Evolutionary conservation across 1,140 invertebrate species (phyloP).

Genomic region (Drosophila busckii): DNA sequence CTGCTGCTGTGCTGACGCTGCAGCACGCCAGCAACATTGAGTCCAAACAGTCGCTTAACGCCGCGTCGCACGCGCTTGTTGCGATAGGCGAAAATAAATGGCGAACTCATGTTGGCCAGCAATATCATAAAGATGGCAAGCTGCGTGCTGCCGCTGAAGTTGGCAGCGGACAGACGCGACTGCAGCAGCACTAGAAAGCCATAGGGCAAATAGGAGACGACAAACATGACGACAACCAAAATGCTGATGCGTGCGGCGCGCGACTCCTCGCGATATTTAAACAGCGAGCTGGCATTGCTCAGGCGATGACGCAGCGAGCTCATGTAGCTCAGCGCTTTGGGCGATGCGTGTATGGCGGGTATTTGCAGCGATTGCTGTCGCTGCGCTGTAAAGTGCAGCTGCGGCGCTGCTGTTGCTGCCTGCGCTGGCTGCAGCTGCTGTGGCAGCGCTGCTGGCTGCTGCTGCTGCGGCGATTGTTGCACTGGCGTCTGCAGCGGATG

Average conservation of each 20-base stretch:
- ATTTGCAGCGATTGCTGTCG: slow-evolving; percentile 63
- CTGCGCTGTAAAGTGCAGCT: slow-evolving; percentile 31
- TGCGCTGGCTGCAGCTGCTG: slow-evolving; percentile 16
- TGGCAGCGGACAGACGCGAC: slow-evolving; percentile 51
- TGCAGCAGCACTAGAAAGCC: slow-evolving; percentile 80
- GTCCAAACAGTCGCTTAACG: slow-evolving; percentile 82
- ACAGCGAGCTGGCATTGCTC: slow-evolving; percentile 90
- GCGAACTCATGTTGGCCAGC: slow-evolving; percentile 85
- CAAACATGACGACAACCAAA: slow-evolving; percentile 85
- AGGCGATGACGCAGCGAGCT: slow-evolving; percentile 86
- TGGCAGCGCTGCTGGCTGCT: slow-evolving; percentile 33
- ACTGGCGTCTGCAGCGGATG: slow-evolving; percentile 50
- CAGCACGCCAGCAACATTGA: slow-evolving; percentile 70
- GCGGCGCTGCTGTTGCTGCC: slow-evolving; percentile 29
- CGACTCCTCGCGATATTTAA: slow-evolving; percentile 89
- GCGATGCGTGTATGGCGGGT: slow-evolving; percentile 70
- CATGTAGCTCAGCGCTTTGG: slow-evolving; percentile 81
- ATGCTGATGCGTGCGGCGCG: slow-evolving; percentile 89
- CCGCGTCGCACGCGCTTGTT: slow-evolving; percentile 88
- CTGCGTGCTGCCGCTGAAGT: slow-evolving; percentile 61
- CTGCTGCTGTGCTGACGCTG: slow-evolving; percentile 67
- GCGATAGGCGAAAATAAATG: slow-evolving; percentile 88
- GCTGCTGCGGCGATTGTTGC: slow-evolving; percentile 35
- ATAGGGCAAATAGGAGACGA: slow-evolving; percentile 86
- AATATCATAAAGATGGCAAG: slow-evolving; percentile 84